Conservation (phyloP, 2,888 invertebrate genomes). For the Arge pagana region DNA sequence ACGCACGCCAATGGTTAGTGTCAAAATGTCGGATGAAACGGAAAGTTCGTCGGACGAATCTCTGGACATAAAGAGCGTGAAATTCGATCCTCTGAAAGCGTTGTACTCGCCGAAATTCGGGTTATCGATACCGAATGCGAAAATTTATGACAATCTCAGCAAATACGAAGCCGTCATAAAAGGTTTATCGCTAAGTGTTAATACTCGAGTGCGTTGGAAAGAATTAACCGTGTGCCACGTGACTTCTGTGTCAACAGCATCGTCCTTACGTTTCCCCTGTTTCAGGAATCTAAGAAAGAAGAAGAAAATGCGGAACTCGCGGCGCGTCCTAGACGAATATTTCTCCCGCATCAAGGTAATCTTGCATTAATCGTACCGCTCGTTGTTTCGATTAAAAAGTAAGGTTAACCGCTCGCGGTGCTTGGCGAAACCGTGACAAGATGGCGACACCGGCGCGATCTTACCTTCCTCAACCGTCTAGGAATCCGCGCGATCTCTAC, state of each 20-base stretch:
- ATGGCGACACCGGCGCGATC: too few species aligned
- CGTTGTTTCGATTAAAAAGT: slow-evolving; percentile 8
- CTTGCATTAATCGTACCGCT: neutral
- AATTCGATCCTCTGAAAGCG: slow-evolving; percentile 74
- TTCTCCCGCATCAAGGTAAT: slow-evolving; percentile 51
- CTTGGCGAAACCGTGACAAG: too few species aligned
- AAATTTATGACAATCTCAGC: slow-evolving; percentile 70
- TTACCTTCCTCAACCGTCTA: too few species aligned
- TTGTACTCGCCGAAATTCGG: slow-evolving; percentile 65
- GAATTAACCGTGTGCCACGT: slow-evolving; percentile 12
- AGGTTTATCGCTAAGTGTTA: slow-evolving; percentile 53
- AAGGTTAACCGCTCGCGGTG: slow-evolving; percentile 3
- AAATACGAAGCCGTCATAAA: slow-evolving; percentile 63
- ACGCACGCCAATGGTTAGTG: too few species aligned
- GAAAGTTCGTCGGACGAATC: slow-evolving; percentile 55
- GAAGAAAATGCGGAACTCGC: slow-evolving; percentile 29
- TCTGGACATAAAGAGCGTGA: slow-evolving; percentile 63
- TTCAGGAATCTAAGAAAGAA: slow-evolving; percentile 28
- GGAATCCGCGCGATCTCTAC: too few species aligned
- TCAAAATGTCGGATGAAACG: slow-evolving; percentile 43
- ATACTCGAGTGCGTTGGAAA: slow-evolving; percentile 38
- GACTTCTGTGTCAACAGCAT: neutral
- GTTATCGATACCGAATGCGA: slow-evolving; percentile 65
- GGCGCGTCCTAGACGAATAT: slow-evolving; percentile 29
- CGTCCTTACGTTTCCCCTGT: slow-evolving; percentile 7